Conservation (phyloP, 2,888 invertebrate genomes). For the Drosophila ezoana region DNA sequence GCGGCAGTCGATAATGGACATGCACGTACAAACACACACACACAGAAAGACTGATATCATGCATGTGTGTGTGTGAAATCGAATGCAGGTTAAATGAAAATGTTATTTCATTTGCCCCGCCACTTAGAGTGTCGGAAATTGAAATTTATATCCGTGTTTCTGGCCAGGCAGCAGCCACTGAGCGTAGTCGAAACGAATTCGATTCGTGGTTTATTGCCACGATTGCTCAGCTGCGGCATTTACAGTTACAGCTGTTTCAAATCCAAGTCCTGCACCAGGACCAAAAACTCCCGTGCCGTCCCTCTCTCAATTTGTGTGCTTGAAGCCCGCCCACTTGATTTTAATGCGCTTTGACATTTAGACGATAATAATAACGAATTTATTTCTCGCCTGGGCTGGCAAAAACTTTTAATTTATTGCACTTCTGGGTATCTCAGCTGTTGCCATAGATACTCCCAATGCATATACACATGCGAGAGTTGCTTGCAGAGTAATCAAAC, state of each 20-base stretch:
- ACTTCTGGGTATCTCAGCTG: slow-evolving; percentile 68
- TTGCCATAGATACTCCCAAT: slow-evolving; percentile 44
- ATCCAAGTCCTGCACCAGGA: slow-evolving; percentile 9
- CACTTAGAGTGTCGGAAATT: slow-evolving; percentile 82
- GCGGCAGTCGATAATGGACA: slow-evolving; percentile 63
- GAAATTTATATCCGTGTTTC: slow-evolving; percentile 82
- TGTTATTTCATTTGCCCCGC: slow-evolving; percentile 80
- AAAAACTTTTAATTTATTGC: slow-evolving; percentile 69
- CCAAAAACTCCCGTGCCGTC: neutral
- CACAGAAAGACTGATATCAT: slow-evolving; percentile 6
- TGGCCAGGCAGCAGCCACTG: slow-evolving; percentile 54
- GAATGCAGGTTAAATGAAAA: slow-evolving; percentile 81
- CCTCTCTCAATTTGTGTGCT: neutral
- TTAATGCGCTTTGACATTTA: slow-evolving; percentile 77
- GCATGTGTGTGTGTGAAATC: slow-evolving; percentile 60
- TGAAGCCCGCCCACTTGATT: slow-evolving; percentile 47
- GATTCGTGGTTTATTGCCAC: slow-evolving; percentile 77
- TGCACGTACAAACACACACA: slow-evolving; percentile 45
- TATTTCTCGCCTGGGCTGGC: slow-evolving; percentile 59
- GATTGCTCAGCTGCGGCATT: slow-evolving; percentile 74
- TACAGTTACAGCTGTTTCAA: slow-evolving; percentile 55
- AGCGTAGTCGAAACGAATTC: slow-evolving; percentile 61
- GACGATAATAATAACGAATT: slow-evolving; percentile 75
- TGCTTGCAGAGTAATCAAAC: neutral
- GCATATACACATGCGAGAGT: slow-evolving; percentile 41